Evolutionary conservation across 2,888 invertebrate genomes (phyloP), one percentile per base, ranked within the genome.

Genomic region (Amitus sp.): DNA sequence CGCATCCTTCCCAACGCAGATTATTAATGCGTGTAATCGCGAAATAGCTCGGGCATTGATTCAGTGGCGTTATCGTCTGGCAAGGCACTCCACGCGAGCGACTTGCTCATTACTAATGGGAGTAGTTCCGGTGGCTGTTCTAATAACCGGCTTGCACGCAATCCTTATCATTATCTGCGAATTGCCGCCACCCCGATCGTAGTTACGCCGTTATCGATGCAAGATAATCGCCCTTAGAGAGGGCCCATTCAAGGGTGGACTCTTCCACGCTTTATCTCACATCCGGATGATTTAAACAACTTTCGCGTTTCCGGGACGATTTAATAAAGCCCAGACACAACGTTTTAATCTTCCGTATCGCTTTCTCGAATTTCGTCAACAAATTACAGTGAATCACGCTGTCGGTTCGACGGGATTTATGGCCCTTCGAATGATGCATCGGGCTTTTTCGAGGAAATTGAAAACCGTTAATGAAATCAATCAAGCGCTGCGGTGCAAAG

Each of bases 111-210:
- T 73, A 73, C 71, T 73, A 73, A 70, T 66, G 64, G 71, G 66
- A 68, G 67, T 63, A 65, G 72, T 73, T 73, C 63, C 68, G 66
- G 63, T 20, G 57, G 45, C 45, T n/a, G n/a, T 39, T 64, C 70
- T 73, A 73, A 73, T 73, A 73, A 73, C 70, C 62, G 42, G 28
- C 47, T 54, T 60, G 47, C 73, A 73, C 72, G 73, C 73, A 71
- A 73, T 72, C 70, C 66, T 73, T 72, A 73, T 73, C 74, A 73
- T 73, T 70, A 72, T 70, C 70, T 71, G 72, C 64, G 62, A 65
- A 45, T 62, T 47, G 52, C 46, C 57, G 62, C 23, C 30, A 59
- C 28, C 48, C 58, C 50, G 66, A 62, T 65, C 50, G 47, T 19
- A 23, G 47, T n/a, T 47, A 47, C 19, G 39, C 40, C 23, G 43